A percentile compares a stretch with the other conserved stretches of the same genome.
phyloP scores from a whole-genome alignment of 1,140 invertebrate genomes.

The Ridgeia piscesae region DNA sequence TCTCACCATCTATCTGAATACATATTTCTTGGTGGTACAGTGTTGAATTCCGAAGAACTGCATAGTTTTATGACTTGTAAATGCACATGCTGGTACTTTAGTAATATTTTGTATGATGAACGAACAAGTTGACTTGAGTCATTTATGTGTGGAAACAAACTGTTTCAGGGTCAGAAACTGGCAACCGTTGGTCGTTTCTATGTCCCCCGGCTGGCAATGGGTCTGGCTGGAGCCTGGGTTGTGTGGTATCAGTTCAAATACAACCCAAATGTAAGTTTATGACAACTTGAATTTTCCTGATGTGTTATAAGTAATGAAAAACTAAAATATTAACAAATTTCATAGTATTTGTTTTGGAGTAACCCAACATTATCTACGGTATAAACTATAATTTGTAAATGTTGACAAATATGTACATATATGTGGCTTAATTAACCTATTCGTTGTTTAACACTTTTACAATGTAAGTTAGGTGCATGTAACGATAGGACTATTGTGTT shows the following conservation, averaged over 20 bases:
- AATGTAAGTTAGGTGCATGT: background rate
- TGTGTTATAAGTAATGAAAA: background rate
- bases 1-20: too few species aligned
- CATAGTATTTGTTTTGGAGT: too few species aligned
- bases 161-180: slow-evolving; percentile 10
- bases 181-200: background rate
- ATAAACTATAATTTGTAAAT: too few species aligned
- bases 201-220: background rate
- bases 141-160: background rate
- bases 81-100: background rate
- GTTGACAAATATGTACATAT: background rate
- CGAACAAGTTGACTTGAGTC: background rate
- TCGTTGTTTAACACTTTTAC: background rate
- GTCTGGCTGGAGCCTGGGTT: background rate
- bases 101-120: background rate
- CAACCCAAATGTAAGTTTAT: slow-evolving; percentile 15
- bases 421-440: background rate
- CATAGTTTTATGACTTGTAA: too few species aligned
- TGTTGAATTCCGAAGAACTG: too few species aligned
- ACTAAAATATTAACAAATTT: too few species aligned
- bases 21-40: too few species aligned
- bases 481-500: background rate
- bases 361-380: too few species aligned
- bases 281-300: background rate
- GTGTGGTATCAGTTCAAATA: slow-evolving; percentile 9